phyloP scores from a whole-genome alignment of 2,113 vertebrate genomes.

The Macquaria ambigua region DNA sequence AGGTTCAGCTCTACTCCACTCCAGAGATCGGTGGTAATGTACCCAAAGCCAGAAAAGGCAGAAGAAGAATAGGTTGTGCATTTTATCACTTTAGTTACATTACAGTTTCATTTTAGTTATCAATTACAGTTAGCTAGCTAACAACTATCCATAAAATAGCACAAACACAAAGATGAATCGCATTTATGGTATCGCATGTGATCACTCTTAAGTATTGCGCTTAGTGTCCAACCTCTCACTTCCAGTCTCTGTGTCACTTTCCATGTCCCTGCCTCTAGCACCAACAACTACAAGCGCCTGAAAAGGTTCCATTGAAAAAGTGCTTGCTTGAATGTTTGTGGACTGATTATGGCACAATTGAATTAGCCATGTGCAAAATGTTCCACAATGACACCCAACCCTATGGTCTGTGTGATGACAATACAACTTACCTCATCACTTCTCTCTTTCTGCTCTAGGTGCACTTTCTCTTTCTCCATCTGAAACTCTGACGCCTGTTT shows the following conservation, averaged over 20 bases:
- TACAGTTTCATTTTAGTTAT: neutral
- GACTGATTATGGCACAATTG: neutral
- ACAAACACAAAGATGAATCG: neutral
- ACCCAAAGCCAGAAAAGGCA: neutral
- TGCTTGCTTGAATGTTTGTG: neutral
- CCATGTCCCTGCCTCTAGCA: neutral
- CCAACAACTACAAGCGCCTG: neutral
- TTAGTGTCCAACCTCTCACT: neutral
- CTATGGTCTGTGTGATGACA: neutral
- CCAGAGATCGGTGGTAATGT: neutral
- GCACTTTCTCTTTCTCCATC: neutral
- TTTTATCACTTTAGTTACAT: neutral
- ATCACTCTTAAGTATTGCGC: neutral
- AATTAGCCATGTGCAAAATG: slow-evolving; percentile 5
- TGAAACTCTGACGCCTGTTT: slow-evolving; percentile 5
- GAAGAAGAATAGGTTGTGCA: neutral
- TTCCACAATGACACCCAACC: neutral
- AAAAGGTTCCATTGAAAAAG: neutral
- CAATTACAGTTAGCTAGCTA: neutral
- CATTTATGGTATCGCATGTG: neutral
- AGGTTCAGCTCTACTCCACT: neutral
- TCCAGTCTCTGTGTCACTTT: neutral
- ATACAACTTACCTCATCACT: slow-evolving; percentile 10
- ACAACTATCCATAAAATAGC: neutral
- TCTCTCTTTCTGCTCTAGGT: neutral